A percentile compares a stretch with the other conserved stretches of the same genome.
phyloP scores from a whole-genome alignment of 1,140 invertebrate genomes.

The Varroa destructor region DNA sequence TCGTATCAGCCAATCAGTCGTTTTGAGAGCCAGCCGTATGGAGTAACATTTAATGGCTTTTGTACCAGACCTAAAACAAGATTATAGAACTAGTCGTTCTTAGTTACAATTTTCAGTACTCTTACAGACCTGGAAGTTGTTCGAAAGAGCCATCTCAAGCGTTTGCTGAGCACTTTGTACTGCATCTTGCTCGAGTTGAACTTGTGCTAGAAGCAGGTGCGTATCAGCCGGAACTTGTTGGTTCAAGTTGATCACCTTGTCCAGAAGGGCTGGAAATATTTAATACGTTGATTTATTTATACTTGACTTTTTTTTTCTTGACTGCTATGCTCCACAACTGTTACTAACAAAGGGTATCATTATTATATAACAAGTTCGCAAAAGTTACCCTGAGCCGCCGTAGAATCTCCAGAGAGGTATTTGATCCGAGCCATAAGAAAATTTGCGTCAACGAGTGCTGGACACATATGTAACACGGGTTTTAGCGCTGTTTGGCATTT shows the following conservation, averaged over 20 bases:
- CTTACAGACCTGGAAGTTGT: conserved; percentile 63
- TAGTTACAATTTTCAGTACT: not conserved
- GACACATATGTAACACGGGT: conserved; percentile 60
- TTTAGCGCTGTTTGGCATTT: conserved; percentile 55
- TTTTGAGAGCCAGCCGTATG: not conserved
- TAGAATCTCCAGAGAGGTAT: conserved; percentile 52
- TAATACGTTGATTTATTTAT: conserved; percentile 22
- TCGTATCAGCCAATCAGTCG: not conserved
- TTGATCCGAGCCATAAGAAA: conserved; percentile 63
- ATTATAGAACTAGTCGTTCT: too few species aligned
- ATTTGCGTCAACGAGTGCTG: conserved; percentile 58
- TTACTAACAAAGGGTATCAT: not conserved
- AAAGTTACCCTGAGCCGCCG: conserved; percentile 8
- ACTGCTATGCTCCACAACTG: too few species aligned
- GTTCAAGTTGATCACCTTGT: conserved; percentile 51
- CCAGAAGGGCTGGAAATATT: conserved; percentile 31
- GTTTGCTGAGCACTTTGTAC: conserved; percentile 64
- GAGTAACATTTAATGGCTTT: too few species aligned
- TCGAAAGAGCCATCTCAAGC: conserved; percentile 71
- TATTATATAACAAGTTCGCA: not conserved
- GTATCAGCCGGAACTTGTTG: conserved; percentile 51
- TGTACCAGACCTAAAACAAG: too few species aligned
- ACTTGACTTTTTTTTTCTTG: not conserved
- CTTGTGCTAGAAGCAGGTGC: conserved; percentile 70
- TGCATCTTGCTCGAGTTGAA: conserved; percentile 50